Percentiles rank a stretch among this genome's conserved stretches.
These are phyloP conservation scores for Lagopus leucura DNA, from an alignment of 2,113 vertebrate species.

Conservation along the genomic window DNA sequence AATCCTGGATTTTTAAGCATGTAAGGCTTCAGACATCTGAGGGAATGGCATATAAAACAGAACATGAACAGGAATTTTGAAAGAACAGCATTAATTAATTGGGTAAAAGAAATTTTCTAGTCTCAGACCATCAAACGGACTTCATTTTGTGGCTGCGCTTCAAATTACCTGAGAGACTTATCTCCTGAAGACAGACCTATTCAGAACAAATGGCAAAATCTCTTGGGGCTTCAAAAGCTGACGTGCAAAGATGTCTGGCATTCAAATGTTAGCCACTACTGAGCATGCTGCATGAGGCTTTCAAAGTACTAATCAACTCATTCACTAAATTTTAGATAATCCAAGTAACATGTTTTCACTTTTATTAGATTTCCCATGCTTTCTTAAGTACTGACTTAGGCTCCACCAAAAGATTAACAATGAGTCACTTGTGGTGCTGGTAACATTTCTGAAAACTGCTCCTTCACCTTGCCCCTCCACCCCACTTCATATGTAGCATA, in stretches of 20 bases:
- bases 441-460: not conserved
- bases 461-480: not conserved
- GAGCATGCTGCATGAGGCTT: conserved; percentile 9
- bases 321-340: conserved; percentile 45
- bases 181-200: conserved; percentile 73
- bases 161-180: conserved; percentile 73
- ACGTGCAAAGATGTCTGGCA: conserved; percentile 57
- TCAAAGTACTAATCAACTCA: conserved; percentile 69
- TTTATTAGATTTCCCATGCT: conserved; percentile 1
- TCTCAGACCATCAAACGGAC: conserved; percentile 64
- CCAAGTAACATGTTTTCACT: conserved; percentile 31
- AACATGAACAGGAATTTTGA: conserved; percentile 39
- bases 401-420: conserved; percentile 3
- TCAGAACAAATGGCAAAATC: conserved; percentile 66
- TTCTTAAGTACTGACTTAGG: conserved; percentile 6
- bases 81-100: conserved; percentile 66
- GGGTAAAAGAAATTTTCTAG: conserved; percentile 52
- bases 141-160: conserved; percentile 49
- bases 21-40: conserved; percentile 23
- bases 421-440: not conserved
- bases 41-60: conserved; percentile 29
- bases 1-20: not conserved
- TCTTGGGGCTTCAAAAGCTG: conserved; percentile 40
- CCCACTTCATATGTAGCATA: not conserved
- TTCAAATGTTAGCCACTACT: conserved; percentile 45